Conservation (phyloP, 2,797 vertebrate species). For the Anguilla obscura region DNA sequence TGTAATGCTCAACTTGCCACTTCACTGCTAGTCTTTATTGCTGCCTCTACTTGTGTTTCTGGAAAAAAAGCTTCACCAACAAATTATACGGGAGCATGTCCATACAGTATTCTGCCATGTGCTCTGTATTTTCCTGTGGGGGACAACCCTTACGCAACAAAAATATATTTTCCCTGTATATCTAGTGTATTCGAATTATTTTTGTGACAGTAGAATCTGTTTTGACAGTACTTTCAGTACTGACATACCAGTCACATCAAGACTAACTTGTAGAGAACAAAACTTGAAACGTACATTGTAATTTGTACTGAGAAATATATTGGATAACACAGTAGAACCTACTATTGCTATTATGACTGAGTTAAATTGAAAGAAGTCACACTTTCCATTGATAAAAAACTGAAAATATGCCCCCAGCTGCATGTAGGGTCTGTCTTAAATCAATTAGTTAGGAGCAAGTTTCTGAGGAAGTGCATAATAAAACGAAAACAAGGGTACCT, state of each 20-base stretch:
- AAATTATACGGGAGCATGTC: not conserved
- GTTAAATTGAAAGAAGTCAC: not conserved
- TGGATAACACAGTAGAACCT: not conserved
- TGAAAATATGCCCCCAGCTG: not conserved
- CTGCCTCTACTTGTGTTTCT: not conserved
- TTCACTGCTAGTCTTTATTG: not conserved
- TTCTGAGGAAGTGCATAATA: not conserved
- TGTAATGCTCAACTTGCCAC: not conserved
- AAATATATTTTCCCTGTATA: not conserved
- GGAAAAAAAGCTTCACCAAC: not conserved
- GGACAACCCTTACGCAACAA: not conserved
- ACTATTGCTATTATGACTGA: not conserved
- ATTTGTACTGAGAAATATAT: not conserved
- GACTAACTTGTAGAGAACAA: not conserved
- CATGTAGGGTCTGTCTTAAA: not conserved
- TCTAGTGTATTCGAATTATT: not conserved
- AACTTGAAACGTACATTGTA: not conserved
- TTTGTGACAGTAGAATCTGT: not conserved
- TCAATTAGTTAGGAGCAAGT: not conserved
- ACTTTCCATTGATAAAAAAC: not conserved
- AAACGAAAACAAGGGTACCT: not conserved
- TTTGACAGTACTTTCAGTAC: not conserved
- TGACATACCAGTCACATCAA: not conserved
- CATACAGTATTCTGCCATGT: not conserved
- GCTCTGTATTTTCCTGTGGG: conserved; percentile 6